These are phyloP conservation scores for Escarpia spicata DNA, from an alignment of 2,888 invertebrate genomes.

Conservation along the genomic window DNA sequence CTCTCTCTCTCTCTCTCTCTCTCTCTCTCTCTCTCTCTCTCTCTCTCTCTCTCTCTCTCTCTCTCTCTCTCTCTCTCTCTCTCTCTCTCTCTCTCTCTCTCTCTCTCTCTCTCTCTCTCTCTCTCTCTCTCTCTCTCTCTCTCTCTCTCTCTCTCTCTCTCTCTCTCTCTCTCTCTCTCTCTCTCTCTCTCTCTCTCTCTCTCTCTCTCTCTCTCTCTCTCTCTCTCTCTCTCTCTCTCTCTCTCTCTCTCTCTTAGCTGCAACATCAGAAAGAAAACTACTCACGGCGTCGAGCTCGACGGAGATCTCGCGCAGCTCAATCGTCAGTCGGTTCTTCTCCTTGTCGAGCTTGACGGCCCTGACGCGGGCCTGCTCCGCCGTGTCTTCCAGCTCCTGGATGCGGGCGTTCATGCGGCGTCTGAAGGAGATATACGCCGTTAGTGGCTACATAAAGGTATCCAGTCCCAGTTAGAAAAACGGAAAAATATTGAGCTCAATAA, in stretches of 20 bases:
- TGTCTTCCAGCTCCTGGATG: constrained; percentile 89
- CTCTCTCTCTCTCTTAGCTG: background rate
- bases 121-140: constrained; percentile 34
- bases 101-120: constrained; percentile 27
- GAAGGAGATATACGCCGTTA: constrained; percentile 24
- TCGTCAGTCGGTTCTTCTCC: constrained; percentile 95
- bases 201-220: background rate
- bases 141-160: constrained; percentile 35
- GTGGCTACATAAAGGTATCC: background rate
- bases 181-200: constrained; percentile 22
- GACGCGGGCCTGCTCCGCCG: constrained; percentile 90
- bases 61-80: constrained; percentile 34
- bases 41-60: constrained; percentile 30
- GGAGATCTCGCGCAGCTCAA: constrained; percentile 97
- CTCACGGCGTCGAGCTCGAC: constrained; percentile 94
- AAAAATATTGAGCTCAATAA: no score
- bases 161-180: constrained; percentile 27
- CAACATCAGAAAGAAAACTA: background rate
- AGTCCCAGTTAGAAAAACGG: no score
- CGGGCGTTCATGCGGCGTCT: constrained; percentile 62
- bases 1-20: no score
- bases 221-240: background rate
- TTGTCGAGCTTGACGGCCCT: constrained; percentile 93
- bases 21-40: no score
- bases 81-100: constrained; percentile 33